Percentiles rank a stretch among this genome's conserved stretches.
Evolutionary conservation across 2,797 vertebrate genomes (phyloP).

Genomic region (Scleropages formosus): DNA sequence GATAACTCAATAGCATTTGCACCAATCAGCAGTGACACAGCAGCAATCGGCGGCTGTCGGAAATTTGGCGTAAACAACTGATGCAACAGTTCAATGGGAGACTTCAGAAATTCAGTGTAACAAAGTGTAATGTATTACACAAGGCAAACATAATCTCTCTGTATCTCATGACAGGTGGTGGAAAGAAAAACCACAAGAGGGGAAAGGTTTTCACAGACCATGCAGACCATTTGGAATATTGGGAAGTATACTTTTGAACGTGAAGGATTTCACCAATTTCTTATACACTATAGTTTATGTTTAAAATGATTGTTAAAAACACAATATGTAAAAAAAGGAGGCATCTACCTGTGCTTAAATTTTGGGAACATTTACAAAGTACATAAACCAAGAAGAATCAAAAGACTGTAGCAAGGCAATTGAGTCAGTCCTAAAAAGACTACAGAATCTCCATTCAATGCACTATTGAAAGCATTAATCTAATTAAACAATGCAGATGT

Average conservation of each 20-base stretch:
- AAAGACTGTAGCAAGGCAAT: background rate
- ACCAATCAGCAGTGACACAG: constrained; percentile 74
- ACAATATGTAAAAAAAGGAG: background rate
- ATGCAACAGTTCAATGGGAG: constrained; percentile 71
- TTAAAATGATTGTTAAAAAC: constrained; percentile 32
- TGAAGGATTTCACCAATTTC: background rate
- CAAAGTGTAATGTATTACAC: constrained; percentile 63
- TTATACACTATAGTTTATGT: background rate
- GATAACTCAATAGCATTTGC: constrained; percentile 54
- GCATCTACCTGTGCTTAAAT: background rate
- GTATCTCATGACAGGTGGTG: background rate
- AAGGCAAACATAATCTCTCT: constrained; percentile 21
- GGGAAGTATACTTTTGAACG: background rate
- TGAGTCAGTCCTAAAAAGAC: background rate
- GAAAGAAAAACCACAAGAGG: background rate
- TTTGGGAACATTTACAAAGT: no score
- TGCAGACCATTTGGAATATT: background rate
- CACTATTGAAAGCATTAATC: no score
- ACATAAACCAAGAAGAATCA: background rate
- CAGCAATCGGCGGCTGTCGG: constrained; percentile 62
- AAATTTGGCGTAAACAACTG: constrained; percentile 79
- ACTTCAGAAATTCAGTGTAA: constrained; percentile 72
- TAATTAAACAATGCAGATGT: no score
- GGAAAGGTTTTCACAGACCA: background rate
- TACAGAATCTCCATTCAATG: no score